phyloP scores from a whole-genome alignment of 2,888 invertebrate species.

The Tinea semifulvella region DNA sequence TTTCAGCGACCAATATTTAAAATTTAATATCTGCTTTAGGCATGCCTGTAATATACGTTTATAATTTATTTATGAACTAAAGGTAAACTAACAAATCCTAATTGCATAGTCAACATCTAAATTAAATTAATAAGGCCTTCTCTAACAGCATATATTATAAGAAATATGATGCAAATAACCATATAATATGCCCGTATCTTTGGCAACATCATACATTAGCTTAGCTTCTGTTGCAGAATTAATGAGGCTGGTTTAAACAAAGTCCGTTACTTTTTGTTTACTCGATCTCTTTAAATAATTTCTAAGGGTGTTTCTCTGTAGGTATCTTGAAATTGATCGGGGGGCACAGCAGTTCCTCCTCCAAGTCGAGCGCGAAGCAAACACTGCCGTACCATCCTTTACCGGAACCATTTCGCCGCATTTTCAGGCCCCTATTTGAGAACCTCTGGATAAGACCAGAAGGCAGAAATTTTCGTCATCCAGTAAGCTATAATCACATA shows the following conservation, averaged over 20 bases:
- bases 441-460: too few species aligned
- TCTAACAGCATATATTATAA: not conserved
- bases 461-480: too few species aligned
- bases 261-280: slow-evolving; percentile 29
- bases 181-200: slow-evolving; percentile 26
- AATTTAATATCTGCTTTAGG: slow-evolving; percentile 39
- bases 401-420: too few species aligned
- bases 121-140: too few species aligned
- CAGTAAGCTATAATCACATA: too few species aligned
- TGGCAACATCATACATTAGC: slow-evolving; percentile 31
- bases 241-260: slow-evolving; percentile 41
- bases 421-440: too few species aligned
- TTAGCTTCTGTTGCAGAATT: slow-evolving; percentile 35
- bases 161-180: not conserved
- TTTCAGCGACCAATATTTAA: slow-evolving; percentile 42
- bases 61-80: too few species aligned
- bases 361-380: too few species aligned
- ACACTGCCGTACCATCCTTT: too few species aligned
- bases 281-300: not conserved
- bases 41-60: slow-evolving; percentile 31
- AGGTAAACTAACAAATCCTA: too few species aligned
- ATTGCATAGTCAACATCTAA: too few species aligned
- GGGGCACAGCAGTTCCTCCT: too few species aligned
- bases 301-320: not conserved
- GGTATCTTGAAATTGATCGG: not conserved